Base-by-base conservation (phyloP, 2,888 invertebrate genomes). In the Macrophya alboannulata region DNA sequence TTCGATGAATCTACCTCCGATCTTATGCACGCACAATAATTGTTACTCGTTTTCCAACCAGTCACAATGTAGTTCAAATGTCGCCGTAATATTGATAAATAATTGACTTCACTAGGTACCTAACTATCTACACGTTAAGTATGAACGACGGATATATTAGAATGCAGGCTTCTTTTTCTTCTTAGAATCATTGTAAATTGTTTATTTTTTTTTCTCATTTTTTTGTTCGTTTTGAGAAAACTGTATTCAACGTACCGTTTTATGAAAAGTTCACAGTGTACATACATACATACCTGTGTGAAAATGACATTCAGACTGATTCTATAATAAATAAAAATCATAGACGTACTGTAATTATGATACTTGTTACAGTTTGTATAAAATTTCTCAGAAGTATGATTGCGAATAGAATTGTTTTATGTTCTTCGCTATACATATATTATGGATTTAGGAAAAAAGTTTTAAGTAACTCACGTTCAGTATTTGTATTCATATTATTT, bases 291-390 rank as follows among this genome's bases (percentile, higher is more conserved):
- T 40, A 65, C 81, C 15, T 81, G 21, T 62, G 43, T 62, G 12
- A 81, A 65, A 81, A 62, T 81, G 3, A 62, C 5, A 81, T 65
- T 40, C 21, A 81, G 81, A 81, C 81, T 83, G 83, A 83, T 83
- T 45, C 31, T 71, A 55, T 55, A 83, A 83, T 31, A 5, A 71
- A 81, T 43, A 25, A 65, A 81, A 79, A 59, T 31, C 45, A 48
- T 25, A 68, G 15, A 48, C 15, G 21, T 21, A 45, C 72, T 71
- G 40, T 15, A 76, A 51, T 51, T 6, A 62, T 40, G n/a, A 62
- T 62, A 62, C 15, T 62, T 62, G 12, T 62, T 37, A 21, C n/a
- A 40, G 48, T 81, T 81, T 37, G 6, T 21, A 43, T 43, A 43
- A 21, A 45, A 45, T 43, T 45, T 21, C 12, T n/a, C 21, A 55